phyloP scores from a whole-genome alignment of 1,140 invertebrate genomes.

The Cydia strobilella region DNA sequence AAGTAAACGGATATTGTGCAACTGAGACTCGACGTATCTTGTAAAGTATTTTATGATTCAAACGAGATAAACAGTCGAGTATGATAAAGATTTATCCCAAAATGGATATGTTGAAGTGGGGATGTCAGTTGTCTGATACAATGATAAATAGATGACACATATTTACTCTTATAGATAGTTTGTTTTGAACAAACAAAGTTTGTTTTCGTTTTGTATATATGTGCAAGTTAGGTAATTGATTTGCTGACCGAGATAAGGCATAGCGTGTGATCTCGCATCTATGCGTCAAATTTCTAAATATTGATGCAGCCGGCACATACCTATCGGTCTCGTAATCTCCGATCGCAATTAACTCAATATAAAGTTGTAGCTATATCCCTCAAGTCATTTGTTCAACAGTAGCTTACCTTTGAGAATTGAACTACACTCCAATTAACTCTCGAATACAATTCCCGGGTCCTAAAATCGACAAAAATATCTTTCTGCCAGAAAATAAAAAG shows the following conservation, averaged over 20 bases:
- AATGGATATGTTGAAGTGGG: background rate
- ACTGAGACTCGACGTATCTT: no score
- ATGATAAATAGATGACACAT: background rate
- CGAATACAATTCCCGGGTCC: background rate
- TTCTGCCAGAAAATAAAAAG: background rate
- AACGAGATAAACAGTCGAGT: background rate
- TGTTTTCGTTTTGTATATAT: no score
- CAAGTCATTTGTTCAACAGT: background rate
- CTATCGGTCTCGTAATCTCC: no score
- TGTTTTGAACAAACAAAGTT: no score
- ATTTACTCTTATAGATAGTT: background rate
- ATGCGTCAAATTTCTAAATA: no score
- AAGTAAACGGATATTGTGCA: no score
- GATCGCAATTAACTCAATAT: no score
- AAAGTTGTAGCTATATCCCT: no score
- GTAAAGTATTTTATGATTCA: background rate
- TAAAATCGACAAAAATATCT: background rate
- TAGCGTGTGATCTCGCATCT: no score
- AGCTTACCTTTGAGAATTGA: background rate
- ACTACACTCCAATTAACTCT: background rate
- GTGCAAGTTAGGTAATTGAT: no score
- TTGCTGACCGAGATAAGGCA: no score
- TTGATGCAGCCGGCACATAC: no score
- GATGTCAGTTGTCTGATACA: background rate
- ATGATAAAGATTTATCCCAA: constrained; percentile 3